phyloP scores from a whole-genome alignment of 2,797 vertebrate genomes.

The Carcharodon carcharias region DNA sequence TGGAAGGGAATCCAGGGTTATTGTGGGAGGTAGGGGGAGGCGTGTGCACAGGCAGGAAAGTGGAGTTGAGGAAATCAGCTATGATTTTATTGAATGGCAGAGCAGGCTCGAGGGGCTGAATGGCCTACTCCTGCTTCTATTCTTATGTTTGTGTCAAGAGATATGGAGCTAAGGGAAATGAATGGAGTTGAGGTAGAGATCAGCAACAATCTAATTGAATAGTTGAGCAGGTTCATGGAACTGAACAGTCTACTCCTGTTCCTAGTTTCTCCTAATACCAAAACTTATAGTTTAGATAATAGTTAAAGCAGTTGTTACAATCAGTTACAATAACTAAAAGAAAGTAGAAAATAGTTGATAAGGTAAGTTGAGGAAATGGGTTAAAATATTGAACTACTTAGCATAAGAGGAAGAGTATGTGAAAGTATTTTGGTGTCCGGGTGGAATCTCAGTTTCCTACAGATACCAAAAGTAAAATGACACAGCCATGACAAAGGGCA shows the following conservation, averaged over 20 bases:
- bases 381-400: background rate
- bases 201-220: too few species aligned
- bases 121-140: too few species aligned
- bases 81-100: too few species aligned
- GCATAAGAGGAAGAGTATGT: background rate
- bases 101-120: background rate
- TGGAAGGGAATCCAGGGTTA: too few species aligned
- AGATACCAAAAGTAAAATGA: background rate
- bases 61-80: too few species aligned
- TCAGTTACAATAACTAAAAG: background rate
- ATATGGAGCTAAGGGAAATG: too few species aligned
- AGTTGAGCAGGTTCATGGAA: background rate
- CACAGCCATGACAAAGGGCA: background rate
- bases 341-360: background rate
- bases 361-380: background rate
- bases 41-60: too few species aligned
- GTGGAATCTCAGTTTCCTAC: background rate
- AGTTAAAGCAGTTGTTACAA: background rate
- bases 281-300: background rate
- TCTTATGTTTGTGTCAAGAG: too few species aligned
- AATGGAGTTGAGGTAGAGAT: too few species aligned
- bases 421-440: background rate
- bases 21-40: too few species aligned
- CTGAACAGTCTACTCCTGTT: background rate
- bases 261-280: background rate